A percentile compares a stretch with the other conserved stretches of the same genome.
Conservation (phyloP, 2,797 vertebrate species). For the Lagorchestes hirsutus region DNA sequence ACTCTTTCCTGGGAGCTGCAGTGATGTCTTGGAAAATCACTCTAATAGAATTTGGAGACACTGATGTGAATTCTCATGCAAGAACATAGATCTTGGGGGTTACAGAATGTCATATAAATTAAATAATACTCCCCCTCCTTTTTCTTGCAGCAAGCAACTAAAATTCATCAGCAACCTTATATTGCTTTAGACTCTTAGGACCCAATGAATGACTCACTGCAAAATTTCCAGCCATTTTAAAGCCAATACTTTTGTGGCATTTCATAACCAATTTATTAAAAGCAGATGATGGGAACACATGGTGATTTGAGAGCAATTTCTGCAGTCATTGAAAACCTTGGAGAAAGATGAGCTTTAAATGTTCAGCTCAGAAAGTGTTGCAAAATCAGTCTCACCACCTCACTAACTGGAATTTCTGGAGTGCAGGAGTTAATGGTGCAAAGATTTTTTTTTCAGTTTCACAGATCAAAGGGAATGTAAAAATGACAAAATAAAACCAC, state of each 20-base stretch:
- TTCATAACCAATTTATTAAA: constrained; percentile 74
- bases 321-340: constrained; percentile 57
- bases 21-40: constrained; percentile 72
- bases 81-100: constrained; percentile 59
- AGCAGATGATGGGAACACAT: constrained; percentile 22
- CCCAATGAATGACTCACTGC: constrained; percentile 58
- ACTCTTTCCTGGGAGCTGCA: constrained; percentile 68
- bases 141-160: constrained; percentile 70
- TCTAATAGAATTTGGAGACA: constrained; percentile 72
- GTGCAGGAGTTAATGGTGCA: constrained; percentile 27
- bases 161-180: constrained; percentile 71
- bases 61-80: constrained; percentile 72
- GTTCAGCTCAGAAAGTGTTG: constrained; percentile 56
- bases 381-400: not conserved
- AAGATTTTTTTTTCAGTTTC: constrained; percentile 24
- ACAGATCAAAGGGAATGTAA: constrained; percentile 49
- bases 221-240: constrained; percentile 67
- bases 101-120: constrained; percentile 73
- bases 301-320: constrained; percentile 71
- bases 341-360: constrained; percentile 60
- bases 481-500: constrained; percentile 35
- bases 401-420: constrained; percentile 60
- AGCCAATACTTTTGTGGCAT: constrained; percentile 71
- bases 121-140: constrained; percentile 51
- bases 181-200: constrained; percentile 66